Base-by-base conservation (phyloP, 2,888 invertebrate species). In the Drosophila niveifrons region DNA sequence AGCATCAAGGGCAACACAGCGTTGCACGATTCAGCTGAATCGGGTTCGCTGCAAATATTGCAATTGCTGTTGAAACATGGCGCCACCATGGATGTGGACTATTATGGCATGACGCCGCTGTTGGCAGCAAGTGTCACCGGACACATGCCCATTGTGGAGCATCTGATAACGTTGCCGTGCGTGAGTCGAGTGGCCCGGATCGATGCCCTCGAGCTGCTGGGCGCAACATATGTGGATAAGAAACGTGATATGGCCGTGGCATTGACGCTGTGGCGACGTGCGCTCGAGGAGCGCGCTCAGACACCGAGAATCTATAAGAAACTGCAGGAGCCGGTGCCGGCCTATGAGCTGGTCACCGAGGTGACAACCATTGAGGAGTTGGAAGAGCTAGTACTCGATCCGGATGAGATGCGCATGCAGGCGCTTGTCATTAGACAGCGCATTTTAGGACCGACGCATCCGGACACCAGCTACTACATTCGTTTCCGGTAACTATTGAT, bases 11-110 rank as follows among this genome's bases (percentile, higher is more conserved):
- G 93, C 7, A 99, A 99, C 93, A 99, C 99, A 8, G 99, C 99
- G n/a, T 92, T 99, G 36, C 99, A 99, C 93, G 99, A 99, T 91
- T 98, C 98, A 91, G 98, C 98, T 0, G 99, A 99, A 92, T 97
- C 98, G 59, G 99, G 99, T 4, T 98, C 97, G 41, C 93, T 98
- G 75, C 97, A 97, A 88, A 98, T 99, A 90, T 94, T 98, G 88
- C 97, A 97, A 93, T 94, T 98, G 92, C 94, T 99, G 71, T 93
- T 99, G 36, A 95, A 95, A 44, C 95, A 97, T 91, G 97, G 97
- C 50, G 99, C 98, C 11, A 95, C 95, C 46, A 98, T 99, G 96
- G 97, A 97, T 90, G 97, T 97, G 29, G 98, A 99, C 93, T 97
- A 97, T 15, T 98, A 98, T 92, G 98, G 96, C 94, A 98, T 99